Evolutionary conservation across 2,888 invertebrate genomes (phyloP), one percentile per base, ranked within the genome.

Genomic region (Ctena decussata): DNA sequence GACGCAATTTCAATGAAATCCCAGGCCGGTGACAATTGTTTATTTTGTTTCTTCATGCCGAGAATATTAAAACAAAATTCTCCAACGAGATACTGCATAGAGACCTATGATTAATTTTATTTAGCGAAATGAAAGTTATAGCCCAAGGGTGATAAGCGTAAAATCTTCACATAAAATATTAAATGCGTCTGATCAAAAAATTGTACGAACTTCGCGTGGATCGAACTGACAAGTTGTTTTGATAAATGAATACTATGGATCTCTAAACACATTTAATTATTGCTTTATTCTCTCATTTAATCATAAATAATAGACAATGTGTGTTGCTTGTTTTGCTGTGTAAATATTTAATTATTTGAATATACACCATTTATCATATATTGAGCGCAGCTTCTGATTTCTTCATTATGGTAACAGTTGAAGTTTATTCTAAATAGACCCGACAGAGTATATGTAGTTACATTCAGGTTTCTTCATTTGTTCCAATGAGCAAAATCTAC

Each of bases 101-200:
- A 35, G 35, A 35, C 5, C 18, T 27, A 18, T 35, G 65, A 35
- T 35, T 65, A 24, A 72, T 72, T 72, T 72, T 72, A 30, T 35
- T 39, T 27, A 41, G 30, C 18, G 24, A 72, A 46, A 46, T 72
- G 72, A 72, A 72, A 46, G 27, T 72, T 44, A 72, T 21, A 27
- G 46, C 44, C 72, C 44, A 41, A 21, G 46, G 72, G 41, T 72
- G 30, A 72, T 44, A 44, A 72, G 44, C 5, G 21, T 35, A 24
- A 21, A 72, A 44, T 72, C 30, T 24, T 46, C 44, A 39, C 44
- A 72, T 72, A 44, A 72, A 72, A 72, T 46, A 72, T 72, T 72
- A 72, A 72, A 72, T 24, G 18, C 27, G 41, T 72, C 24, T 72
- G 72, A 72, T 72, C 57, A 65, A 70, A 72, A 72, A n/a, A 46